Evolutionary conservation across 2,888 invertebrate species (phyloP).

Genomic region (Iselma pallidipennis): DNA sequence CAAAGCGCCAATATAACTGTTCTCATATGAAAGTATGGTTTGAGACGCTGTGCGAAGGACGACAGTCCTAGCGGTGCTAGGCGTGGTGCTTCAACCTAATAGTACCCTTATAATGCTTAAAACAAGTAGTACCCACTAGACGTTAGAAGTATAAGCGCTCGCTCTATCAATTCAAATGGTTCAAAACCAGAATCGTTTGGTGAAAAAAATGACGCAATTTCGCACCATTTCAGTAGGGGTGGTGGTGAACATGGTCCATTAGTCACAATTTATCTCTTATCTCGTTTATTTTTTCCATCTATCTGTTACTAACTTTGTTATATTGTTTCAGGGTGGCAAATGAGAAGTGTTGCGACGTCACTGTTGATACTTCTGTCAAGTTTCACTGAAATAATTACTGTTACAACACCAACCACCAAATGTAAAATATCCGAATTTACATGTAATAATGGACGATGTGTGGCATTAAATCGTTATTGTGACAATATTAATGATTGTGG

Average conservation of each 20-base stretch:
- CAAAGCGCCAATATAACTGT: neutral
- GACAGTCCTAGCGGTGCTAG: too few species aligned
- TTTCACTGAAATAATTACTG: slow-evolving; percentile 51
- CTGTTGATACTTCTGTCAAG: slow-evolving; percentile 29
- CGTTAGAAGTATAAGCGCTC: too few species aligned
- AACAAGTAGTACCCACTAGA: too few species aligned
- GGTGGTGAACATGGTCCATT: too few species aligned
- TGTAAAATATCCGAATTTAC: slow-evolving; percentile 71
- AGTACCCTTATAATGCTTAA: too few species aligned
- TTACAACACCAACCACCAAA: slow-evolving; percentile 50
- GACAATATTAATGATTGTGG: slow-evolving; percentile 81
- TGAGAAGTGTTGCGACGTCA: slow-evolving; percentile 18
- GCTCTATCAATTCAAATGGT: too few species aligned
- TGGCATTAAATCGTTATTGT: slow-evolving; percentile 75
- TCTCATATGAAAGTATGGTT: neutral
- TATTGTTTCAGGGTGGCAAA: slow-evolving; percentile 28
- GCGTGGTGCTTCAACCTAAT: too few species aligned
- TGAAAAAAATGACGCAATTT: too few species aligned
- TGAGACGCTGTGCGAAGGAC: too few species aligned
- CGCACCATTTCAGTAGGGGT: too few species aligned
- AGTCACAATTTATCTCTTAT: neutral
- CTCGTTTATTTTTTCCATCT: neutral
- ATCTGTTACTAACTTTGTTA: neutral
- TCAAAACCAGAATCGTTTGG: too few species aligned
- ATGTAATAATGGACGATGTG: slow-evolving; percentile 69